phyloP scores from a whole-genome alignment of 2,888 invertebrate species.

The Apotomis capreana region DNA sequence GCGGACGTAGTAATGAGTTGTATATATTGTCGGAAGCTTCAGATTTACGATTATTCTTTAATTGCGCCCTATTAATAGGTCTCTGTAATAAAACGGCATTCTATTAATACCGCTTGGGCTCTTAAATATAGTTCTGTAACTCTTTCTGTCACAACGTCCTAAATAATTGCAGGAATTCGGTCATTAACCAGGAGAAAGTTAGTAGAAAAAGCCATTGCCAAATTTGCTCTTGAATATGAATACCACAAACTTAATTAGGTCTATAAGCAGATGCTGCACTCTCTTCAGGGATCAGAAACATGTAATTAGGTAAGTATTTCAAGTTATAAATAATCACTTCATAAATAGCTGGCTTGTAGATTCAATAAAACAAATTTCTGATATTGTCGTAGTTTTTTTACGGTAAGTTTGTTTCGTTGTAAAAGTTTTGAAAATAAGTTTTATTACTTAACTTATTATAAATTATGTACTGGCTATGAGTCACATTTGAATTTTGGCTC shows the following conservation, averaged over 20 bases:
- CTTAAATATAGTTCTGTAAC: slow-evolving; percentile 8
- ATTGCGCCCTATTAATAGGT: neutral
- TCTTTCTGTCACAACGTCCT: slow-evolving; percentile 15
- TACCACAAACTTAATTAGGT: slow-evolving; percentile 52
- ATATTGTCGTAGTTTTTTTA: too few relatives aligned
- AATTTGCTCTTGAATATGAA: slow-evolving; percentile 54
- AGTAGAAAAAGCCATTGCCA: slow-evolving; percentile 44
- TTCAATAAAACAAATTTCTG: too few relatives aligned
- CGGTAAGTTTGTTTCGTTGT: too few relatives aligned
- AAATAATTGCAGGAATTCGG: slow-evolving; percentile 50
- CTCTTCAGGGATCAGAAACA: slow-evolving; percentile 46
- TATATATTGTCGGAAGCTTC: slow-evolving; percentile 3
- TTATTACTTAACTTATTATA: too few relatives aligned
- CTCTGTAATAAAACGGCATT: neutral
- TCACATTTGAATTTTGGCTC: too few relatives aligned
- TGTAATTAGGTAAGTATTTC: slow-evolving; percentile 51
- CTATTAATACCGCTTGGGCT: neutral
- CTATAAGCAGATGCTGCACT: slow-evolving; percentile 50
- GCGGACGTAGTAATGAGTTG: neutral
- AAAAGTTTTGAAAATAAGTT: too few relatives aligned
- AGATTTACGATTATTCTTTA: neutral
- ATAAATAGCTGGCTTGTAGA: too few relatives aligned
- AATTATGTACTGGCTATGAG: too few relatives aligned
- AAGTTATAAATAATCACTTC: slow-evolving; percentile 33
- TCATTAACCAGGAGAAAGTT: slow-evolving; percentile 58